Evolutionary conservation across 2,113 vertebrate genomes (phyloP), one percentile per base, ranked within the genome.

Genomic region (Thamnophis sirtalis): DNA sequence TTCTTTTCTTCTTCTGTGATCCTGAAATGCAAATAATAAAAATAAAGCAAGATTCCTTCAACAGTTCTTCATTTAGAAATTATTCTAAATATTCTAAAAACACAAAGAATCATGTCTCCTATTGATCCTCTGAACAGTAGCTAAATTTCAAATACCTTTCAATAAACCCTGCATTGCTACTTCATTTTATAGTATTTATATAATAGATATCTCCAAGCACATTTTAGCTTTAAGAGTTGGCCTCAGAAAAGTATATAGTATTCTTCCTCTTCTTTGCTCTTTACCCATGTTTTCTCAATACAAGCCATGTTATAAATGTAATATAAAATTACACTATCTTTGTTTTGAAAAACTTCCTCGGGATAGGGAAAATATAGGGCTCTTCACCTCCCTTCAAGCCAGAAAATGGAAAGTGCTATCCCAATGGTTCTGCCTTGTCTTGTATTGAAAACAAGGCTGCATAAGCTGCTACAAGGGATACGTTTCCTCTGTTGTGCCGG

Each of bases 1-100:
- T 53, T 60, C 54, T 85, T 89, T 60, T n/a, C 56, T 63, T 89
- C 54, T 13, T 51, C 24, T 50, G 9, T 86, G 8, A 26, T 85
- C 48, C 91, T 92, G 73, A 85, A 92, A 92, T 84, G 85, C 9
- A 89, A 85, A 38, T 3, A 85, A 73, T 24, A 84, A n/a, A 43
- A 87, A 28, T 28, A 85, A 22, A 4, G 19, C 50, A 92, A 33
- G 6, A 58, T 60, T 60, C 49, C 3, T 86, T 38, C 9, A 60
- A 28, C 88, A 84, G 6, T 38, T 21, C 53, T 33, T 86, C 7
- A 80, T 80, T 80, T 80, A 80, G 17, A 80, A 80, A 80, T 21
- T 38, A 80, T 80, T 80, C 68, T 1, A 80, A 80, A 38, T 80
- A 91, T 22, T 28, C 38, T 17, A 54, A 87, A 38, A 51, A 55